Evolutionary conservation across 2,888 invertebrate genomes (phyloP).

Genomic region (Proisotoma minuta): DNA sequence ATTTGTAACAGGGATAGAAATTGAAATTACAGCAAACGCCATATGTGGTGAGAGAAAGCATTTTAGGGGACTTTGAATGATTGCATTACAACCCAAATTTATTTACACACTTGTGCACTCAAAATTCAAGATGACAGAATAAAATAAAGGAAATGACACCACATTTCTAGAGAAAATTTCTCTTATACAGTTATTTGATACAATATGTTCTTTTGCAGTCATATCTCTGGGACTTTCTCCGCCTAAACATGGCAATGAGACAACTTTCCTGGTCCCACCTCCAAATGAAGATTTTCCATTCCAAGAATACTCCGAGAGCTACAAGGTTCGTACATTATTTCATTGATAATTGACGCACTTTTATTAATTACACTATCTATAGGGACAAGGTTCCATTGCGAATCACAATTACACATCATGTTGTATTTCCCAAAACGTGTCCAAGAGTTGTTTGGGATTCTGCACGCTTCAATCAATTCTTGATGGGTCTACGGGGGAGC

Average conservation of each 20-base stretch:
- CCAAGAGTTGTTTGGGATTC: constrained; percentile 69
- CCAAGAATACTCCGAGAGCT: constrained; percentile 32
- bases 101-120: too few relatives aligned
- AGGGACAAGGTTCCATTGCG: constrained; percentile 42
- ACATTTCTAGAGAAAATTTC: too few relatives aligned
- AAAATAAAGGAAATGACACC: too few relatives aligned
- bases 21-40: too few relatives aligned
- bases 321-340: constrained; percentile 29
- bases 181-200: too few relatives aligned
- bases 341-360: not conserved
- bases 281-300: constrained; percentile 27
- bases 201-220: constrained; percentile 55
- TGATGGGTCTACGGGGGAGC: constrained; percentile 71
- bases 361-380: not conserved
- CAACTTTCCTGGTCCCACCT: constrained; percentile 19
- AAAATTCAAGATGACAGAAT: too few relatives aligned
- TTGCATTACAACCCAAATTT: too few relatives aligned
- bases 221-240: constrained; percentile 62
- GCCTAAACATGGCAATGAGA: constrained; percentile 53
- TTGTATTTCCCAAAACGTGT: constrained; percentile 66
- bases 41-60: too few relatives aligned
- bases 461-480: constrained; percentile 74
- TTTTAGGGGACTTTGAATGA: too few relatives aligned
- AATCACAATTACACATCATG: constrained; percentile 77
- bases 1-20: too few relatives aligned